phyloP scores from a whole-genome alignment of 53 echinoderm and acorn worm species.

The Apostichopus leukothele region DNA sequence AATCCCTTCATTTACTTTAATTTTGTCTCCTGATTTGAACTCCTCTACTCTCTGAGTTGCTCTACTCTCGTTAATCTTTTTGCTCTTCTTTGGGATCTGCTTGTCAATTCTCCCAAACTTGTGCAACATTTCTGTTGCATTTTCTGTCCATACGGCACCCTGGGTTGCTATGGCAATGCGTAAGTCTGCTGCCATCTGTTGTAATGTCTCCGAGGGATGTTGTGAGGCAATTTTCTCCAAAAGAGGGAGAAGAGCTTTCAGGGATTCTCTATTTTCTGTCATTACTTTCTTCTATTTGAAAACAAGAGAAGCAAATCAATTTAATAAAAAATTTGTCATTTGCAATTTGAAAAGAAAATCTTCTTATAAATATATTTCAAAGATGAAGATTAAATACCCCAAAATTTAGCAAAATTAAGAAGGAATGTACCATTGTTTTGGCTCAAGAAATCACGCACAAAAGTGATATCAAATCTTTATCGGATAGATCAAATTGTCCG shows the following conservation, averaged over 20 bases:
- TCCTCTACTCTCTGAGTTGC: neutral
- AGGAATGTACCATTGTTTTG: no score
- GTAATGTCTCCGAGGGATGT: slow-evolving; percentile 64
- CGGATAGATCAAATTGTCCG: neutral
- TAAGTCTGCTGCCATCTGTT: slow-evolving; percentile 71
- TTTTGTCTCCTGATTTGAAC: neutral
- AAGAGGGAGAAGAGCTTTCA: slow-evolving; percentile 70
- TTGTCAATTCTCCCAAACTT: neutral
- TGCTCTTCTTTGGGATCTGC: neutral
- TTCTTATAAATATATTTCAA: no score
- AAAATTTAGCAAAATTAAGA: no score
- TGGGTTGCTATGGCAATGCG: slow-evolving; percentile 92
- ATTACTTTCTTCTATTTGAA: slow-evolving; percentile 58
- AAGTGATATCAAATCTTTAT: neutral
- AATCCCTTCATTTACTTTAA: neutral
- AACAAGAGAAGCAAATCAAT: neutral
- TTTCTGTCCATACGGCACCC: slow-evolving; percentile 75
- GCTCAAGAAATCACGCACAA: neutral
- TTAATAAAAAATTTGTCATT: neutral
- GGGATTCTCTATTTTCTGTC: slow-evolving; percentile 55
- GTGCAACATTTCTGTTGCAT: neutral
- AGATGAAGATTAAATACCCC: no score
- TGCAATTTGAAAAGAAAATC: no score
- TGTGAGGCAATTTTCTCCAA: slow-evolving; percentile 62
- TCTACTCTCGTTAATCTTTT: neutral